Conservation (phyloP, 1,140 invertebrate species). For the Oreohelix idahoensis region DNA sequence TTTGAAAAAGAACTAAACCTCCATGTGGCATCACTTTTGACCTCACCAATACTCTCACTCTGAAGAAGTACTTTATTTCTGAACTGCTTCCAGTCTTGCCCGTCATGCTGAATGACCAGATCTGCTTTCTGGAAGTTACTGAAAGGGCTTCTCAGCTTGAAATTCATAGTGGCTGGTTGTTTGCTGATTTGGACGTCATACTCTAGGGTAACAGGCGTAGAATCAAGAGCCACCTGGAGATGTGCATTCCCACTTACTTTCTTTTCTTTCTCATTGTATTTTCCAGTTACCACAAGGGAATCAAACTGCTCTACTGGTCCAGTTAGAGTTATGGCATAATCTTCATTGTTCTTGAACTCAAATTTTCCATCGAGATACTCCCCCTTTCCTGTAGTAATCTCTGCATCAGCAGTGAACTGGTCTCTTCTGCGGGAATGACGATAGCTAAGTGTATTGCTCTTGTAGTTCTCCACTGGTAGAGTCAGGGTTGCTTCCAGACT, state of each 20-base stretch:
- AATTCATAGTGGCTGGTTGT: slow-evolving; percentile 14
- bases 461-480: slow-evolving; percentile 13
- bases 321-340: not conserved
- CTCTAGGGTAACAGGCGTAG: not conserved
- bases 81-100: slow-evolving; percentile 1
- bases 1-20: slow-evolving; percentile 9
- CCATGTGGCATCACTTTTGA: slow-evolving; percentile 12
- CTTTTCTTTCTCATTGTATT: slow-evolving; percentile 16
- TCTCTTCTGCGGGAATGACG: not conserved
- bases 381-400: slow-evolving; percentile 12
- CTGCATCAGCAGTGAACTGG: slow-evolving; percentile 7
- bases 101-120: not conserved
- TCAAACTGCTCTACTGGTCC: slow-evolving; percentile 29
- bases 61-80: slow-evolving; percentile 24
- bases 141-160: slow-evolving; percentile 18
- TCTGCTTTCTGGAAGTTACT: not conserved
- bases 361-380: slow-evolving; percentile 5
- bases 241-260: not conserved
- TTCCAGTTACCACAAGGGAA: not conserved
- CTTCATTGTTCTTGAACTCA: not conserved
- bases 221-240: not conserved
- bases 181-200: slow-evolving; percentile 12
- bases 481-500: not conserved
- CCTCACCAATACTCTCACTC: slow-evolving; percentile 14
- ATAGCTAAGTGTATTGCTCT: slow-evolving; percentile 19